Conservation (phyloP, 2,888 invertebrate genomes). For the Pristionchus exspectatus region DNA sequence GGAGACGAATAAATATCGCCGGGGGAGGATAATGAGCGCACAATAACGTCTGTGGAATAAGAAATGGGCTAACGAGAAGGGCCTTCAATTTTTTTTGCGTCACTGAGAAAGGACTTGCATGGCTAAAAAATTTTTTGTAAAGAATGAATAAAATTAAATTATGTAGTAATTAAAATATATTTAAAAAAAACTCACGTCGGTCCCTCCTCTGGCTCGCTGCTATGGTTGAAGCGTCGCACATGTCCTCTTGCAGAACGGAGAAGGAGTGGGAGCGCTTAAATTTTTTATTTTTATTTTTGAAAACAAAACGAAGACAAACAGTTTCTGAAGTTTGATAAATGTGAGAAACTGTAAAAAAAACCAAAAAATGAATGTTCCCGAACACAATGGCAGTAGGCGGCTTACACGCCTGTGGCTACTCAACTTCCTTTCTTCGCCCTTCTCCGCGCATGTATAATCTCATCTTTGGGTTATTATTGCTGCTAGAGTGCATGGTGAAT, state of each 20-base stretch:
- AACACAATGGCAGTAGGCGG: not conserved
- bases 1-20: constrained; percentile 27
- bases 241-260: constrained; percentile 32
- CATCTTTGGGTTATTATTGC: constrained; percentile 18
- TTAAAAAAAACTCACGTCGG: not conserved
- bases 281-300: not conserved
- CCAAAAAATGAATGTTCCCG: not conserved
- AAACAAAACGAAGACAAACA: not conserved
- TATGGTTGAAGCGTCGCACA: constrained; percentile 34
- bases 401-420: not conserved
- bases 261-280: constrained; percentile 45
- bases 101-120: no score
- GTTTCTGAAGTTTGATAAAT: not conserved
- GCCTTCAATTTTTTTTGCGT: not conserved
- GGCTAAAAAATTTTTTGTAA: not conserved
- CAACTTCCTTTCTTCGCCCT: constrained; percentile 5
- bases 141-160: not conserved
- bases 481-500: not conserved
- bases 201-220: constrained; percentile 45
- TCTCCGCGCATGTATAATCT: constrained; percentile 28
- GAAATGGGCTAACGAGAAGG: not conserved
- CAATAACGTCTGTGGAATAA: not conserved
- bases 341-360: not conserved
- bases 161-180: not conserved
- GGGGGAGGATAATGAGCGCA: not conserved